Conservation (phyloP, 2,113 vertebrate species). For the Oreochromis niloticus region DNA sequence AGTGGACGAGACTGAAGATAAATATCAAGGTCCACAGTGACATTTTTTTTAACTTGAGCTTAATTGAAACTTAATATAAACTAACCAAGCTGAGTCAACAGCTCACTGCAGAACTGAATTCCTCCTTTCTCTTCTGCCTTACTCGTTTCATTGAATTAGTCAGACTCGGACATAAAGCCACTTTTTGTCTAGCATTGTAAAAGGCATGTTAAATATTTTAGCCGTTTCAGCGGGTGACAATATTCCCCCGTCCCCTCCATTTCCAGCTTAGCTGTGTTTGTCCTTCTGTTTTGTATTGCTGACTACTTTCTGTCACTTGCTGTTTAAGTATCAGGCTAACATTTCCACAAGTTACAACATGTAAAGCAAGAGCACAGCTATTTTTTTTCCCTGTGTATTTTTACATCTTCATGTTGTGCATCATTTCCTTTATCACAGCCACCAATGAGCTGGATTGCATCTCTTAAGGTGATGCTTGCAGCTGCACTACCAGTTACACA, state of each 20-base stretch:
- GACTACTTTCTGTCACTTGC: background rate
- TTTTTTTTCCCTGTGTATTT: background rate
- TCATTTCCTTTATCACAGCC: slow-evolving; percentile 21
- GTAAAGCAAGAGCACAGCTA: background rate
- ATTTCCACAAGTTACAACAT: background rate
- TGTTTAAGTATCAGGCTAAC: background rate
- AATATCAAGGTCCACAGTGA: background rate
- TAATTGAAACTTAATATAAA: background rate
- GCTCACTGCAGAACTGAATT: background rate
- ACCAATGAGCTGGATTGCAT: background rate
- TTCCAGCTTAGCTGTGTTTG: background rate
- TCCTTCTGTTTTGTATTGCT: background rate
- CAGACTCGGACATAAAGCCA: background rate
- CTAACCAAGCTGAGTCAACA: background rate
- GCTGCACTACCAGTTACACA: background rate
- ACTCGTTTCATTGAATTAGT: background rate
- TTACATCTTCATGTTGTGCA: background rate
- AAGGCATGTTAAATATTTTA: background rate
- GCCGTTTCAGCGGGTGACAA: background rate
- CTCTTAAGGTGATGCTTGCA: background rate
- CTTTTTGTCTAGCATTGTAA: background rate
- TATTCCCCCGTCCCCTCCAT: background rate
- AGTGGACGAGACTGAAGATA: background rate
- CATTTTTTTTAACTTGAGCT: background rate
- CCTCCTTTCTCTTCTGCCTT: background rate